These are phyloP conservation scores for Dione vanillae DNA, from an alignment of 2,888 invertebrate genomes.

Conservation along the genomic window DNA sequence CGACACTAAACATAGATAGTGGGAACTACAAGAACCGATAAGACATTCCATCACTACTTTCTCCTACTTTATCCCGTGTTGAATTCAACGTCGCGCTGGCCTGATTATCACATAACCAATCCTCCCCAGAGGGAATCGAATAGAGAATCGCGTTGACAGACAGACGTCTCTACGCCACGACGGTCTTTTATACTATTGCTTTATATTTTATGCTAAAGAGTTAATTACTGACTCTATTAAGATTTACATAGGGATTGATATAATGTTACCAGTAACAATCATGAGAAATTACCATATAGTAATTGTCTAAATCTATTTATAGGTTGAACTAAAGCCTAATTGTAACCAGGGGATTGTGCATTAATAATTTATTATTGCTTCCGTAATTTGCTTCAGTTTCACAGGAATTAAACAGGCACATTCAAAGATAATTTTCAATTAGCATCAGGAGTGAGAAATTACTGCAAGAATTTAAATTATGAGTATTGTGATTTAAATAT, in stretches of 20 bases:
- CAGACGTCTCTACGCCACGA: too few relatives aligned
- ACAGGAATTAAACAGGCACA: conserved; percentile 9
- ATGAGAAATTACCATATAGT: background rate
- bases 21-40: too few relatives aligned
- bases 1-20: background rate
- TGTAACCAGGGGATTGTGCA: background rate
- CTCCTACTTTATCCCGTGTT: too few relatives aligned
- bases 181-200: too few relatives aligned
- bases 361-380: conserved; percentile 11
- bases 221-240: background rate
- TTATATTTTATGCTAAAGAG: background rate
- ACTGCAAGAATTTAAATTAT: too few relatives aligned
- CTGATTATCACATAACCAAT: too few relatives aligned
- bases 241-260: background rate
- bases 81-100: too few relatives aligned
- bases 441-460: conserved; percentile 2
- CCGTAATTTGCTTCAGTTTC: background rate
- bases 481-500: too few relatives aligned
- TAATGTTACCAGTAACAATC: background rate
- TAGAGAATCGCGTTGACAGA: too few relatives aligned
- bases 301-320: background rate
- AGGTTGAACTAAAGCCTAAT: background rate
- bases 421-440: conserved; percentile 17
- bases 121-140: too few relatives aligned
- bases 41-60: too few relatives aligned